Evolutionary conservation across 2,888 invertebrate genomes (phyloP).

Genomic region (Acrobasis consociella): DNA sequence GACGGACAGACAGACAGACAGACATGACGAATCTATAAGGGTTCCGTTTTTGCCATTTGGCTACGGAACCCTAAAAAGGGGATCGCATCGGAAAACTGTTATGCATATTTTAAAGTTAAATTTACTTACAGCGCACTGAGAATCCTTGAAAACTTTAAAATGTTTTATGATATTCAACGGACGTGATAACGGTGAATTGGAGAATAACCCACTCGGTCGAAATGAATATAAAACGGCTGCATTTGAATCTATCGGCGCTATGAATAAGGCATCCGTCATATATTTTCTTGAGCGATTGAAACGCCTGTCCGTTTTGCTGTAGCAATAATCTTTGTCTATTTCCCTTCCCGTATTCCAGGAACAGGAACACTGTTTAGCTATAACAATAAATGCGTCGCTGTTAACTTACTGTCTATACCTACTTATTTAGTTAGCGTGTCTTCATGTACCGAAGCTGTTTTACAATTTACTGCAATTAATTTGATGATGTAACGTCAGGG

Average conservation of each 20-base stretch:
- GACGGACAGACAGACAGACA: too few species aligned
- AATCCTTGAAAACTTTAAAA: conserved; percentile 72
- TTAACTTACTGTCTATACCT: too few species aligned
- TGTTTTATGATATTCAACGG: conserved; percentile 69
- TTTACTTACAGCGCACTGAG: conserved; percentile 71
- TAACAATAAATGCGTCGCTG: too few species aligned
- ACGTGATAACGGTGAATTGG: conserved; percentile 63
- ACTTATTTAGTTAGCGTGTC: too few species aligned
- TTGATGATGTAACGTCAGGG: too few species aligned
- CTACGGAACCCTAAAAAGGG: too few species aligned
- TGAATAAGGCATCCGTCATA: conserved; percentile 26
- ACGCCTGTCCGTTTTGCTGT: conserved; percentile 30
- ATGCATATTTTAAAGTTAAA: conserved; percentile 83
- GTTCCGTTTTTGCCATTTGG: too few species aligned
- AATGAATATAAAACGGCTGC: conserved; percentile 49
- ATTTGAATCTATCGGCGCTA: conserved; percentile 42
- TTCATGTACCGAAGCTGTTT: too few species aligned
- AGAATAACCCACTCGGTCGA: conserved; percentile 54
- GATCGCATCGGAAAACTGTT: conserved; percentile 81
- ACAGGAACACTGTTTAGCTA: background rate
- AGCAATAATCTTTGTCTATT: conserved; percentile 15
- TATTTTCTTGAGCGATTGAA: conserved; percentile 21
- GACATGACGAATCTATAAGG: too few species aligned
- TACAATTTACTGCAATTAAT: too few species aligned
- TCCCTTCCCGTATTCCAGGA: background rate